Conservation (phyloP, 2,888 invertebrate genomes). For the Epirrhoe alternata region DNA sequence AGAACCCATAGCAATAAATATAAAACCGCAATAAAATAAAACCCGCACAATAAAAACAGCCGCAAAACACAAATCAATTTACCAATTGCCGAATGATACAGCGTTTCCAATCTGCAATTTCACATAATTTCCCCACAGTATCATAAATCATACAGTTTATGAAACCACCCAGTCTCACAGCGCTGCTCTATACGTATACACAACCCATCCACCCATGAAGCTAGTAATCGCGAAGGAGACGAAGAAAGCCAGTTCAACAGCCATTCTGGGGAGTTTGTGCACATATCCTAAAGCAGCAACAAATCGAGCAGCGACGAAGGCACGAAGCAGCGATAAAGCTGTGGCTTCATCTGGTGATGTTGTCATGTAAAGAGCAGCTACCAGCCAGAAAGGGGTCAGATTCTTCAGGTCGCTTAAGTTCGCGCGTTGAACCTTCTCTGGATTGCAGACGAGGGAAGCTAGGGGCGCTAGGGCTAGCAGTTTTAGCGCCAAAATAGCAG, state of each 20-base stretch:
- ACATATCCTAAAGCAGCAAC: constrained; percentile 56
- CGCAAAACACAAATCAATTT: constrained; percentile 22
- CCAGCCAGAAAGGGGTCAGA: constrained; percentile 67
- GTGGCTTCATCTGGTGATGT: constrained; percentile 53
- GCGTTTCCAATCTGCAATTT: constrained; percentile 27
- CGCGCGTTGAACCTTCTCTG: constrained; percentile 57
- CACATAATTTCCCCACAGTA: constrained; percentile 24
- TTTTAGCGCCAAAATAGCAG: constrained; percentile 48
- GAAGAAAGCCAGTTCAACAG: constrained; percentile 53
- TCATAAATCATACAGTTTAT: constrained; percentile 23
- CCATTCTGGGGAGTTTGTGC: constrained; percentile 45
- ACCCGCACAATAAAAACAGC: constrained; percentile 4
- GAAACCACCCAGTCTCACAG: not conserved
- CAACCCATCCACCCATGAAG: constrained; percentile 59
- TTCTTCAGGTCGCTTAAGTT: constrained; percentile 63
- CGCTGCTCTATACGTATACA: constrained; percentile 49
- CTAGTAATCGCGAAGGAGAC: constrained; percentile 57
- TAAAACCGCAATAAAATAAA: not conserved
- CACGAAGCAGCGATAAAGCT: constrained; percentile 51
- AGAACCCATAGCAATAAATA: not conserved
- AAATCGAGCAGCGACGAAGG: constrained; percentile 53
- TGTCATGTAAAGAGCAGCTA: constrained; percentile 61
- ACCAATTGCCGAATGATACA: constrained; percentile 15
- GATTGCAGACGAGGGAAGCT: constrained; percentile 49
- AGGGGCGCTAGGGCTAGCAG: constrained; percentile 53